Percentiles rank a stretch among this genome's conserved stretches.
phyloP scores from a whole-genome alignment of 2,888 invertebrate species.

The Eilema caniola region DNA sequence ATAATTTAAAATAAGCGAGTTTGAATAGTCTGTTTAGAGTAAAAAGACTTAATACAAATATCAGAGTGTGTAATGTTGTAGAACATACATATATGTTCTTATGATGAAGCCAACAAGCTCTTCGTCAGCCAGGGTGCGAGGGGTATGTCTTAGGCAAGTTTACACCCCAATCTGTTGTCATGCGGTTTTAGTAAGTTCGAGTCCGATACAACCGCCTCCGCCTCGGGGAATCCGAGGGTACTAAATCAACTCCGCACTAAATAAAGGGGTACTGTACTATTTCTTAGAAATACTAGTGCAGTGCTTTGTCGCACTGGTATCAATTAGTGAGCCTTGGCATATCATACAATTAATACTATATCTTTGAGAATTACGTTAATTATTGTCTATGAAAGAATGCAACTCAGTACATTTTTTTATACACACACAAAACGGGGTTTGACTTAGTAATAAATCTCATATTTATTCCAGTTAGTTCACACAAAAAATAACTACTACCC shows the following conservation, averaged over 20 bases:
- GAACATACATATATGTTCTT: not conserved
- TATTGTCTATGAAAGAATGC: not conserved
- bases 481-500: not conserved
- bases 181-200: no score
- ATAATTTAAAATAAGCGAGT: conserved; percentile 25
- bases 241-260: no score
- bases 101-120: no score
- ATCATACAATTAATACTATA: not conserved
- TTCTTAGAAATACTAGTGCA: not conserved
- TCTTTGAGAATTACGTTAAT: not conserved
- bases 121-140: not conserved
- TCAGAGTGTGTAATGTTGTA: not conserved
- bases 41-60: not conserved
- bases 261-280: not conserved
- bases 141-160: not conserved
- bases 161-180: no score
- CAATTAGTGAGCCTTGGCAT: not conserved
- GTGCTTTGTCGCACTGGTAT: no score
- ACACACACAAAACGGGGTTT: not conserved
- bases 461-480: not conserved
- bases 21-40: conserved; percentile 18
- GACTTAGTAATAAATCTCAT: conserved; percentile 1
- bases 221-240: no score
- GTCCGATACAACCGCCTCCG: no score
- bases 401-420: not conserved